Conservation (phyloP, 2,797 vertebrate genomes). For the Lutjanus campechanus region DNA sequence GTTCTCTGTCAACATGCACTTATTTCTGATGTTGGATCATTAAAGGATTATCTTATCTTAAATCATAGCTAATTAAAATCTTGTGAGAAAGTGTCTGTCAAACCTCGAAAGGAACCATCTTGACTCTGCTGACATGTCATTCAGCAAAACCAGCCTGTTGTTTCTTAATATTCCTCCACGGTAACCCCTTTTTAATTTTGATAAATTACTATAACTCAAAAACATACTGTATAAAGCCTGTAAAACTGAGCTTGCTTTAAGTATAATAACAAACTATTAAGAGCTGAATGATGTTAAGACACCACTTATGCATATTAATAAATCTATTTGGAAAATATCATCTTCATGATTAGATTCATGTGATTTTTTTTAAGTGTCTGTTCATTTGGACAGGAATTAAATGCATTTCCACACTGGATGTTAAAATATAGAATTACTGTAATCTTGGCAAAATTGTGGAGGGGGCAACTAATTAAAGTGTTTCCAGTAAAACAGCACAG, state of each 20-base stretch:
- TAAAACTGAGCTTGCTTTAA: neutral
- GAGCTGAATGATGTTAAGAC: neutral
- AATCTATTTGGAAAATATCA: conserved; percentile 21
- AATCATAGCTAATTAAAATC: conserved; percentile 44
- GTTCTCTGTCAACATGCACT: neutral
- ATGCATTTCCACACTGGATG: conserved; percentile 22
- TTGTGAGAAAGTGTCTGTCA: conserved; percentile 11
- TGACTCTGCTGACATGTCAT: conserved; percentile 23
- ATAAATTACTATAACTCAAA: neutral
- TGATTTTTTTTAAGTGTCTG: neutral
- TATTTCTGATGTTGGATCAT: too few species aligned
- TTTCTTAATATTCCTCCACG: neutral
- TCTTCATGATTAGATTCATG: conserved; percentile 1
- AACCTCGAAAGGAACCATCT: conserved; percentile 9
- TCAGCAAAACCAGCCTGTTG: neutral
- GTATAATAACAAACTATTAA: neutral
- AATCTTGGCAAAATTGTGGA: conserved; percentile 30
- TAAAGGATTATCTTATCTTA: neutral
- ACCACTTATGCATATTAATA: neutral
- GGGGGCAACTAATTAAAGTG: conserved; percentile 35
- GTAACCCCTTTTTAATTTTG: conserved; percentile 1
- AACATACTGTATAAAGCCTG: neutral
- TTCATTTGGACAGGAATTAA: conserved; percentile 24
- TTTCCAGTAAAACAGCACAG: conserved; percentile 29
- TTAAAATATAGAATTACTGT: conserved; percentile 29